phyloP scores from a whole-genome alignment of 2,113 vertebrate genomes.

The Pelmatolapia mariae region DNA sequence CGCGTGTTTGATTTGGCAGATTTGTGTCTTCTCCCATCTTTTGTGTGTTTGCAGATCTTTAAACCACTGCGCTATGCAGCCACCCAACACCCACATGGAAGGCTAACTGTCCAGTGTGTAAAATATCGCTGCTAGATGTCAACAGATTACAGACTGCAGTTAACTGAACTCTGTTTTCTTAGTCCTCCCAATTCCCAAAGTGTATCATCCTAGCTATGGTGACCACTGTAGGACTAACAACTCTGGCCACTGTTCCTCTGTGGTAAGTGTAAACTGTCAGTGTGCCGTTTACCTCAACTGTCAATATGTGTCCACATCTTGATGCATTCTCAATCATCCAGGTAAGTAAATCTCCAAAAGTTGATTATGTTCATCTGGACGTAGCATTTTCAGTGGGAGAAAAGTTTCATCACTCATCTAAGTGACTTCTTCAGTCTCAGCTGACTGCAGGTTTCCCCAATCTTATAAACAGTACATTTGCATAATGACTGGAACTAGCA shows the following conservation, averaged over 20 bases:
- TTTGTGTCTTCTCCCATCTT: too few species aligned
- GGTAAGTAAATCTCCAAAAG: not conserved
- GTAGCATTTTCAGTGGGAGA: not conserved
- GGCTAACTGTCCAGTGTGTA: too few species aligned
- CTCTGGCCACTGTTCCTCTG: too few species aligned
- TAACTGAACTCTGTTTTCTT: too few species aligned
- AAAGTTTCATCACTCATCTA: not conserved
- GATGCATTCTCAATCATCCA: not conserved
- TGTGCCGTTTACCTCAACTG: not conserved
- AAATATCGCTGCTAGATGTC: too few species aligned
- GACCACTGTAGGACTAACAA: too few species aligned
- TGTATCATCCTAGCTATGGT: too few species aligned
- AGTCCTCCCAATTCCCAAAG: too few species aligned
- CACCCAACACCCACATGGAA: not conserved
- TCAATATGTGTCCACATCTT: not conserved
- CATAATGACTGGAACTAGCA: not conserved
- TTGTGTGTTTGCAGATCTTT: too few species aligned
- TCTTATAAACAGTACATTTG: not conserved
- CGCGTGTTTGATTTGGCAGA: too few species aligned
- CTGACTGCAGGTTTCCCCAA: not conserved
- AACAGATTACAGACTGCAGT: too few species aligned
- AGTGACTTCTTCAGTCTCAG: not conserved
- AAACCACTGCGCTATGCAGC: too few species aligned
- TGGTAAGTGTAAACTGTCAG: not conserved
- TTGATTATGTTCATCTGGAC: not conserved